A percentile compares a stretch with the other conserved stretches of the same genome.
Conservation (phyloP, 1,140 invertebrate species). For the Hyles euphorbiae region DNA sequence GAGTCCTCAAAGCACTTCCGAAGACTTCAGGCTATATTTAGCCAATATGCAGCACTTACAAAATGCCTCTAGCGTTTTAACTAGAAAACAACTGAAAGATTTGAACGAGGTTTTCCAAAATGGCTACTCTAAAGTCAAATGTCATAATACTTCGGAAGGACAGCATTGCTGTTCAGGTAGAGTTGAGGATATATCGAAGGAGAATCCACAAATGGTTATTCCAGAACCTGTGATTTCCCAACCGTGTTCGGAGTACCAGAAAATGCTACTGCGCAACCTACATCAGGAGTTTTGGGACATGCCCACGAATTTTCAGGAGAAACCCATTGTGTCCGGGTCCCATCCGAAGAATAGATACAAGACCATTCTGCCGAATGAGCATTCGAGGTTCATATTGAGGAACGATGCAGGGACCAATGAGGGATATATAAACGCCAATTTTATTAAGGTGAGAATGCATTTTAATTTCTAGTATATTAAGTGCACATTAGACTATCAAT, state of each 20-base stretch:
- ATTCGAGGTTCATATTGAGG: constrained; percentile 83
- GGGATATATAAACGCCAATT: constrained; percentile 92
- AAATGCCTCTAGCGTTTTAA: constrained; percentile 78
- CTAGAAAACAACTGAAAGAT: constrained; percentile 74
- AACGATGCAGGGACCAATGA: constrained; percentile 67
- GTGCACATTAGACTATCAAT: background rate
- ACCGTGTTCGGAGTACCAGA: constrained; percentile 75
- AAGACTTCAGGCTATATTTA: constrained; percentile 81
- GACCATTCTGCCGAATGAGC: constrained; percentile 91
- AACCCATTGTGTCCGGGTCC: constrained; percentile 90
- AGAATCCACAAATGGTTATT: constrained; percentile 65
- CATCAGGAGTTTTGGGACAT: constrained; percentile 96
- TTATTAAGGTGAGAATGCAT: constrained; percentile 80
- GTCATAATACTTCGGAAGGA: constrained; percentile 41
- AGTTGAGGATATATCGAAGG: constrained; percentile 42
- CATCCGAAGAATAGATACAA: constrained; percentile 93
- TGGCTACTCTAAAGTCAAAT: constrained; percentile 64
- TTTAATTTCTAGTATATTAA: background rate
- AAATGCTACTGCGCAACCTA: constrained; percentile 84
- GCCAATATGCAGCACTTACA: constrained; percentile 83
- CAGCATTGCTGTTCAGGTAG: constrained; percentile 53
- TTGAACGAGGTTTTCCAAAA: constrained; percentile 77
- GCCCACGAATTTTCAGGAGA: constrained; percentile 92
- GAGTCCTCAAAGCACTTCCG: constrained; percentile 77
- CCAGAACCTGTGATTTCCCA: constrained; percentile 52